Evolutionary conservation across 2,113 vertebrate species (phyloP), one percentile per base, ranked within the genome.

Genomic region (Nycticryphes semicollaris): DNA sequence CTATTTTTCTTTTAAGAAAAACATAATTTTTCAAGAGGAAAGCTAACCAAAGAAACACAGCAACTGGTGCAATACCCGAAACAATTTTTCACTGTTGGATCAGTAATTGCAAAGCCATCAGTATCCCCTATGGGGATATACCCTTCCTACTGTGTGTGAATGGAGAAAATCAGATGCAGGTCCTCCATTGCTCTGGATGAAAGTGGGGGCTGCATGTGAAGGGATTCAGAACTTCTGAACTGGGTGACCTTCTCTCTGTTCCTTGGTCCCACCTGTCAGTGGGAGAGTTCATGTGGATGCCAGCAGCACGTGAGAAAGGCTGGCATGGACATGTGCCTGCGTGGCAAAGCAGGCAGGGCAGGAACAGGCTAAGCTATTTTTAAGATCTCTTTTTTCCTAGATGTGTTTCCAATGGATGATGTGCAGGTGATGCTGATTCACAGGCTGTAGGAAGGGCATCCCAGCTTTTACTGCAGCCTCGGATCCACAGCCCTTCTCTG

Each of bases 301-400:
- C 50, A 41, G 37, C 68, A 80, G 39, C 2, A 0, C 3, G 2
- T 1, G 1, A 60, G 63, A 22, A 68, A 72, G 66, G 45, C 39
- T 87, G 41, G 31, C 9, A 15, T 0, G 3, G 51, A 28, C 74
- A 20, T 1, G 0, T 1, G 4, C 27, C 51, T 48, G 24, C 5
- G 0, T 57, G 30, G 43, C 33, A 48, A 47, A 81, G 37, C 31
- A 14, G 27, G 53, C 51, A 69, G 35, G 27, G 17, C 30, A 83
- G 60, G 25, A 19, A 59, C 18, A 64, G 67, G 31, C 35, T 51
- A 59, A 91, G 39, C 33, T 56, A 6, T 37, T 84, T 63, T 69
- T 56, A 53, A 79, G 72, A 50, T 25, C 8, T 19, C 3, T 30
- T 86, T 63, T 94, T 78, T 35, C 69, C 37, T 66, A 57, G 10